Percentiles rank a stretch among this genome's conserved stretches.
Conservation (phyloP, 2,797 vertebrate species). For the Syndactyla subalaris region DNA sequence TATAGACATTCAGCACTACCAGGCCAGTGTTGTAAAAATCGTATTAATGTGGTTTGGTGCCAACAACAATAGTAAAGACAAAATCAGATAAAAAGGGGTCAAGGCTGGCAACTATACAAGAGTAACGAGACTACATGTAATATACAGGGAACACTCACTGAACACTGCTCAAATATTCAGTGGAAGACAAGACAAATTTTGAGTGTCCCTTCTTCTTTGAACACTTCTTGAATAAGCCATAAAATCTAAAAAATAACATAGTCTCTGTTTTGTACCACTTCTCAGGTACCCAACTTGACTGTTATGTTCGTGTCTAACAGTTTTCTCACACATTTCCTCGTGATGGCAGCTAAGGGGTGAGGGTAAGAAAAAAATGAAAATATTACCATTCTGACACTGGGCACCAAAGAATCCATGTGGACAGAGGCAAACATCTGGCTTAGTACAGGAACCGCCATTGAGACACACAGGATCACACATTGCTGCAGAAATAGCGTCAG, state of each 20-base stretch:
- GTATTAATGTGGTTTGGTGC: neutral
- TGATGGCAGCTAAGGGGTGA: neutral
- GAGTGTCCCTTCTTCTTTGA: neutral
- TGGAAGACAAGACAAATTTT: neutral
- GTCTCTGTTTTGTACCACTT: neutral
- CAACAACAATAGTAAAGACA: neutral
- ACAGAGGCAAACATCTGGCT: slow-evolving; percentile 86
- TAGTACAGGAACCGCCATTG: slow-evolving; percentile 89
- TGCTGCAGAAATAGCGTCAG: slow-evolving; percentile 72
- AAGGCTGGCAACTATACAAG: neutral
- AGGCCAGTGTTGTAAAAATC: neutral
- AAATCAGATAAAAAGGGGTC: neutral
- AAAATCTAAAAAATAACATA: neutral
- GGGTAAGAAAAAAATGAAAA: neutral
- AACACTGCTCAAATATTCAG: neutral
- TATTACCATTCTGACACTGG: slow-evolving; percentile 90
- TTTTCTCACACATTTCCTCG: neutral
- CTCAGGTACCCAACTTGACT: neutral
- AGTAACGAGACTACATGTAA: neutral
- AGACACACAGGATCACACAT: slow-evolving; percentile 88
- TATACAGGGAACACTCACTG: neutral
- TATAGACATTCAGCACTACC: neutral
- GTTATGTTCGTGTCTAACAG: neutral
- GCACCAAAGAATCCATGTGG: slow-evolving; percentile 90
- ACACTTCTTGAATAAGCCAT: neutral